Base-by-base conservation (phyloP, 2,888 invertebrate species). In the Dryobotodes eremita region DNA sequence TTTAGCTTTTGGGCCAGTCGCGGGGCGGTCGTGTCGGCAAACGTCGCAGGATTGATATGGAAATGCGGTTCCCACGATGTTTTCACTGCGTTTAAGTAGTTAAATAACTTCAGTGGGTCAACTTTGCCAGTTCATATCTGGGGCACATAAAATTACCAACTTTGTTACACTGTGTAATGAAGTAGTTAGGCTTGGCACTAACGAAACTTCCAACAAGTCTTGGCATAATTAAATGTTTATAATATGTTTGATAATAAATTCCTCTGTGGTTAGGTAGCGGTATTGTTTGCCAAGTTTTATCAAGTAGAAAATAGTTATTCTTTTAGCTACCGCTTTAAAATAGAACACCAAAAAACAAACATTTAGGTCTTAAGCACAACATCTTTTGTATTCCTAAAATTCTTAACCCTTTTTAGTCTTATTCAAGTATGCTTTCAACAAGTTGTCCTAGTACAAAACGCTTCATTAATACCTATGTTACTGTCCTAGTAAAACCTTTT, bases 1-100 rank as follows among this genome's bases (percentile, higher is more conserved):
- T 95, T 96, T 95, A 94, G 92, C 89, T 92, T 92, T 92, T 85
- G 90, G 90, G 79, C 90, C 79, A 74, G 69, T 85, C 74, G 82
- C 71, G 82, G 83, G 80, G 83, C 86, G 90, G 93, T 90, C 86
- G 89, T 83, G 85, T 90, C 85, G 88, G 79, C 85, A 89, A 86
- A 79, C 80, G 80, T 89, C 86, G 79, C 70, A 71, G 85, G 88
- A 92, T 93, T 92, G 91, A 91, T 92, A 93, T 93, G 93, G 82
- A 89, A 93, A 93, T 92, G 79, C 86, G 87, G 89, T 88, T 86
- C 79, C 76, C 75, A 74, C 77, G 81, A 85, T 88, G 86, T 88
- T 92, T 90, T 88, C 85, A 85, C 75, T 85, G 77, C 86, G 73
- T 86, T 86, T 84, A 78, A 78, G 82, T 88, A 78, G 87, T 87